Base-by-base conservation (phyloP, 2,888 invertebrate genomes). In the Netelia melanura region DNA sequence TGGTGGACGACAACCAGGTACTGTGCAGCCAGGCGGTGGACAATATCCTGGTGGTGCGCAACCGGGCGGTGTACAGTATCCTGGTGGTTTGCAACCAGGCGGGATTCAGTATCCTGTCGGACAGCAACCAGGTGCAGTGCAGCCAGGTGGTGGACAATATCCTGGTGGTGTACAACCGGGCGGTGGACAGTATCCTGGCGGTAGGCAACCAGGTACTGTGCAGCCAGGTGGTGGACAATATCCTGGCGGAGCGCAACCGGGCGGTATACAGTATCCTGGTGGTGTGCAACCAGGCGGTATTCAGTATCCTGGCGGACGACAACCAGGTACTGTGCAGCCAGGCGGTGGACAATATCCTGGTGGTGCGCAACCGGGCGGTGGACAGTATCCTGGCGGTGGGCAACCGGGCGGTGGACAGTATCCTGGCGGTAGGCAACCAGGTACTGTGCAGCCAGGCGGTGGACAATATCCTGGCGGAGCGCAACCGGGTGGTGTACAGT, bases 341-440 rank as follows among this genome's bases (percentile, higher is more conserved):
- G 38, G 38, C 5, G 38, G 38, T 5, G 38, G 5, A 38, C 38
- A 38, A 10, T 70, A 83, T 58, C 72, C 78, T 2, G 74, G 78
- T 5, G 84, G 71, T n/a, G 64, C 14, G 9, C 75, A 64, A 38
- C 75, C 52, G 0, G 75, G 75, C 0, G 75, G 64, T 1, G 52
- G 9, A 14, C 21, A 9, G 1, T 85, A 87, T 65, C 86, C 87
- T 8, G 77, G 72, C 9, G 70, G 80, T 52, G 38, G 8, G 8
- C 38, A 38, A 83, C 48, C 80, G 6, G 38, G 38, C 6, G 38
- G 38, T 38, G 48, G 8, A 70, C 61, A 11, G 68, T 75, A 67
- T 56, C 86, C 88, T n/a, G 85, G 86, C 23, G 86, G 86, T 3
- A 67, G 43, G 61, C 61, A 75, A 38, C 87, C 88, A 23, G 89